phyloP scores from a whole-genome alignment of 2,888 invertebrate species.

The Temnothorax rugatulus region DNA sequence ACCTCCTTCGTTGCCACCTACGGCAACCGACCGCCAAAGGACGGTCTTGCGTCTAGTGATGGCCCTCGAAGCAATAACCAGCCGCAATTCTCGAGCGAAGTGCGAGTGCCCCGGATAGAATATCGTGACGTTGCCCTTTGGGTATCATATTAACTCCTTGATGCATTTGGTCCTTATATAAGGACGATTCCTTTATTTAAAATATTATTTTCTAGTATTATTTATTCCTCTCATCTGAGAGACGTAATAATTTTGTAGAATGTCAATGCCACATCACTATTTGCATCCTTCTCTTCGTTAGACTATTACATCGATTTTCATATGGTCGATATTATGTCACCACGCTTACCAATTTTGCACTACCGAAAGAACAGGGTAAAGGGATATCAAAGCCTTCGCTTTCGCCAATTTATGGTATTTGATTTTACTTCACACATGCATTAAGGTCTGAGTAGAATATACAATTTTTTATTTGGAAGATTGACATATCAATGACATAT shows the following conservation, averaged over 20 bases:
- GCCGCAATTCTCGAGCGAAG: constrained; percentile 35
- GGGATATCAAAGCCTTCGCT: not conserved
- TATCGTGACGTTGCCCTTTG: constrained; percentile 15
- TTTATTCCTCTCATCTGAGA: not conserved
- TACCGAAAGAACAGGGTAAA: not conserved
- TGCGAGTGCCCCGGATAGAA: constrained; percentile 19
- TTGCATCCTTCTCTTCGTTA: constrained; percentile 3
- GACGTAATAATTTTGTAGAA: not conserved
- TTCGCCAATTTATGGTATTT: constrained; percentile 1
- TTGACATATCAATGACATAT: not conserved
- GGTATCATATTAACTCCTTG: constrained; percentile 30
- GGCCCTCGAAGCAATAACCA: constrained; percentile 50
- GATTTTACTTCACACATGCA: not conserved
- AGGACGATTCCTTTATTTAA: not conserved
- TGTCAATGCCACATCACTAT: constrained; percentile 5
- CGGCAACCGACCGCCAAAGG: constrained; percentile 62
- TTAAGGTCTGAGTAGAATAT: not conserved
- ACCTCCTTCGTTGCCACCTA: constrained; percentile 67
- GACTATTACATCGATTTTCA: constrained; percentile 14
- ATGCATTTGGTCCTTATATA: constrained; percentile 3
- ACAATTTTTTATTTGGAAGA: not conserved
- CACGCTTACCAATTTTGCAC: not conserved
- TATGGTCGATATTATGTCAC: not conserved
- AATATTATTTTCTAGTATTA: not conserved
- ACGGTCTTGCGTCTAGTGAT: constrained; percentile 55